Base-by-base conservation (phyloP, 2,797 vertebrate species). In the Sebastolobus alascanus region DNA sequence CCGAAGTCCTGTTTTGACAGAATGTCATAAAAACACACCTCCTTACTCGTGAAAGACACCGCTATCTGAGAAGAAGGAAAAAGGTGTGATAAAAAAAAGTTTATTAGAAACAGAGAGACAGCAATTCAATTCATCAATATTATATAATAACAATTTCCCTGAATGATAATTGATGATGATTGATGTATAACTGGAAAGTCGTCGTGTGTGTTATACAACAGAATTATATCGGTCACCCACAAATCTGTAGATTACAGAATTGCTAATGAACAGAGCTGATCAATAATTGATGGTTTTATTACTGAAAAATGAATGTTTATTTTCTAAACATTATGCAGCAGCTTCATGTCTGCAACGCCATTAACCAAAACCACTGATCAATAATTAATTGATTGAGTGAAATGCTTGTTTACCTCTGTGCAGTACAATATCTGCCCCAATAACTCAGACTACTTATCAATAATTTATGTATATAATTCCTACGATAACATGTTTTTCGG, bases 1-100 rank as follows among this genome's bases (percentile, higher is more conserved):
- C 82, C 90, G 82, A 97, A 94, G 83, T 95, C 93, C 89, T 94
- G 93, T 84, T 96, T 94, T 4, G 93, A 94, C 67, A 93, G 82
- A 2, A 95, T 90, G 85, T 97, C 96, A 90, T 97, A 97, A 85
- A 98, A 97, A 85, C 94, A 96, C 88, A 98, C 90, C 87, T 97
- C 95, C 77, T 97, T 96, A 86, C 93, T 96, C 67, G 95, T 96
- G 90, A 97, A 97, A 60, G 91, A 94, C 87, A 96, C 96, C 0
- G 96, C 96, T 25, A 97, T 92, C 97, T 96, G 93, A 73, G 35
- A 67, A 54, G 0, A 68, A 56, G 25, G 52, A 43, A 65, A 27
- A 43, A 13, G 6, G 9, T 43, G 40, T 9, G 20, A 22, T 20
- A 52, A 52, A 52, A 52, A 13, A 0, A 2, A 20, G 4, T 31